Percentiles rank a stretch among this genome's conserved stretches.
These are phyloP conservation scores for Chionodraco myersi DNA, from an alignment of 2,113 vertebrate genomes.

Conservation along the genomic window DNA sequence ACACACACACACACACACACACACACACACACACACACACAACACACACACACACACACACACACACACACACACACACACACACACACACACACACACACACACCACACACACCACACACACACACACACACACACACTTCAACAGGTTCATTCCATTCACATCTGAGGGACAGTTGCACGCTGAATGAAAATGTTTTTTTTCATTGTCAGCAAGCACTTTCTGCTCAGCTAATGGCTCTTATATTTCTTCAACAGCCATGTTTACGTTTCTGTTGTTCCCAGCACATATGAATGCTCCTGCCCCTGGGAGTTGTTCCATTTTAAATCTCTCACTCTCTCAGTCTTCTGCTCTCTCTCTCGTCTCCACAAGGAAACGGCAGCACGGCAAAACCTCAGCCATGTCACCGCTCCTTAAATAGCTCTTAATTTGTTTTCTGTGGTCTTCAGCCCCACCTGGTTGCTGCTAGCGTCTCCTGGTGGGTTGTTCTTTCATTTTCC, in stretches of 20 bases:
- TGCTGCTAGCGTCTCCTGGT: constrained; percentile 26
- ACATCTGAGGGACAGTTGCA: constrained; percentile 17
- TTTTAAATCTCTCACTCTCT: constrained; percentile 67
- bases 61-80: constrained; percentile 8
- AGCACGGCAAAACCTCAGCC: constrained; percentile 21
- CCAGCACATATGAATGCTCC: constrained; percentile 61
- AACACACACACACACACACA: constrained; percentile 4
- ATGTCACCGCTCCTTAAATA: constrained; percentile 55
- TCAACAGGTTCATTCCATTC: constrained; percentile 23
- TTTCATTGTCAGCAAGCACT: constrained; percentile 48
- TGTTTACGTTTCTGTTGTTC: constrained; percentile 63
- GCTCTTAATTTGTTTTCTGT: constrained; percentile 53
- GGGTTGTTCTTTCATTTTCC: constrained; percentile 44
- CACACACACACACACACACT: constrained; percentile 11
- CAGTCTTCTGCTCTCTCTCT: constrained; percentile 12
- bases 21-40: constrained; percentile 5
- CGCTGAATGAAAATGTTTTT: constrained; percentile 40
- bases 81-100: constrained; percentile 12
- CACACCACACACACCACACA: background rate
- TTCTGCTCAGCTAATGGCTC: constrained; percentile 61
- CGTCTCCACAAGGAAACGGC: constrained; percentile 36
- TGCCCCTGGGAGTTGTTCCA: constrained; percentile 74
- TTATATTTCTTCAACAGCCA: constrained; percentile 67
- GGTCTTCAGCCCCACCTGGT: constrained; percentile 42
- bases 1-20: constrained; percentile 7